Conservation (phyloP, 2,888 invertebrate species). For the Lamellibrachia columna region DNA sequence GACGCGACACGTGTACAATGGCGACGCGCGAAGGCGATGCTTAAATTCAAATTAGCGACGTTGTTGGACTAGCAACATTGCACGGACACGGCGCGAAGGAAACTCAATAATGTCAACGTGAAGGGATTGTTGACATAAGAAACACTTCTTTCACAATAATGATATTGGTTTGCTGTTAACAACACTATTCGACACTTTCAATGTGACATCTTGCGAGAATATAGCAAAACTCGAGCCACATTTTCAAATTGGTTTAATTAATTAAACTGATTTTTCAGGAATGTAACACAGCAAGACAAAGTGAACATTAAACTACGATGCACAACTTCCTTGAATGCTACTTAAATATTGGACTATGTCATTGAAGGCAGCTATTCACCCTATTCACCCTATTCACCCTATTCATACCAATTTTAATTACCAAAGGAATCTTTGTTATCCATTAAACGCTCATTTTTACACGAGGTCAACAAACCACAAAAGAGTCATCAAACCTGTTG, state of each 20-base stretch:
- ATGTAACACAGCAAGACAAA: not conserved
- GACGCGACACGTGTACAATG: not conserved
- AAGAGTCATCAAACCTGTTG: too few species aligned
- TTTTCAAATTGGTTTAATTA: not conserved
- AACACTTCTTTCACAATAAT: not conserved
- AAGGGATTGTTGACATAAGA: not conserved
- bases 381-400: not conserved
- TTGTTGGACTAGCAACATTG: not conserved
- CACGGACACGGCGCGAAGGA: not conserved
- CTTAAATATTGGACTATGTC: not conserved
- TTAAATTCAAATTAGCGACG: not conserved
- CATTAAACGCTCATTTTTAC: not conserved
- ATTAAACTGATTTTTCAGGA: not conserved
- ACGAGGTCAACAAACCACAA: not conserved
- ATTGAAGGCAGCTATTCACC: not conserved
- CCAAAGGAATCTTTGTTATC: not conserved
- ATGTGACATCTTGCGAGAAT: not conserved
- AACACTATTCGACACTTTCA: not conserved
- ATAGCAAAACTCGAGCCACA: not conserved
- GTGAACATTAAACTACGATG: not conserved
- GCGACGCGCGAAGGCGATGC: not conserved
- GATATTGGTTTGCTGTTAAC: not conserved
- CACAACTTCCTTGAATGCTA: not conserved
- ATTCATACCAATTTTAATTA: not conserved
- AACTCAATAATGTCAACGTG: slow-evolving; percentile 1